A percentile compares a stretch with the other conserved stretches of the same genome.
Evolutionary conservation across 2,888 invertebrate species (phyloP).

Genomic region (Carabus problematicus): DNA sequence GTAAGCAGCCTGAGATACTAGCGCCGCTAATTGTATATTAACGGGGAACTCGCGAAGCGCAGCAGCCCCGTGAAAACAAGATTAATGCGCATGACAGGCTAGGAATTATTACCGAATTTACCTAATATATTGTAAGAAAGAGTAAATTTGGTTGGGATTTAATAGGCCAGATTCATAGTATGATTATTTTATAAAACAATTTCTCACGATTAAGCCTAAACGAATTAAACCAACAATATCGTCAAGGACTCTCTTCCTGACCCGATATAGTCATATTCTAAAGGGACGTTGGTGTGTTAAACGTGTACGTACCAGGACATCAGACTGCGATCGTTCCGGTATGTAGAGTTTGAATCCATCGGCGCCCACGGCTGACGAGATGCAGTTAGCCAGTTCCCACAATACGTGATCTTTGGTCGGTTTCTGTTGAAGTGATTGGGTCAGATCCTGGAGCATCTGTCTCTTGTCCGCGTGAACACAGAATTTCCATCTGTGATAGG

Average conservation of each 20-base stretch:
- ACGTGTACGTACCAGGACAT: constrained; percentile 55
- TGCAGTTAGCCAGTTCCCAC: constrained; percentile 71
- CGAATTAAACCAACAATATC: no score
- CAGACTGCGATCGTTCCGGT: constrained; percentile 59
- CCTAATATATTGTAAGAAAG: background rate
- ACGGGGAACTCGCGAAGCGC: no score
- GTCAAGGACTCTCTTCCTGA: background rate
- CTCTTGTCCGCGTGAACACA: constrained; percentile 71
- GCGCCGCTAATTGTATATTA: no score
- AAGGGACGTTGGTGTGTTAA: constrained; percentile 52
- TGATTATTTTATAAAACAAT: no score
- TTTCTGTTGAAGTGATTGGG: constrained; percentile 66
- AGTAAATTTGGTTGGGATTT: no score
- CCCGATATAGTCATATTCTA: background rate
- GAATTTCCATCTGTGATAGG: constrained; percentile 60
- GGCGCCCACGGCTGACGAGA: constrained; percentile 70
- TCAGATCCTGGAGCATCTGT: constrained; percentile 68
- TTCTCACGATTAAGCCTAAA: no score
- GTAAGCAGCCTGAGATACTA: no score
- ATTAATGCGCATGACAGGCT: background rate
- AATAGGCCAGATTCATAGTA: no score
- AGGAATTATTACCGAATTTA: background rate
- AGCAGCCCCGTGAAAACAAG: no score
- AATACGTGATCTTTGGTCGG: constrained; percentile 70
- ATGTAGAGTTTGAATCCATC: constrained; percentile 71